These are phyloP conservation scores for Ephestia elutella DNA, from an alignment of 1,140 invertebrate genomes.

Conservation along the genomic window DNA sequence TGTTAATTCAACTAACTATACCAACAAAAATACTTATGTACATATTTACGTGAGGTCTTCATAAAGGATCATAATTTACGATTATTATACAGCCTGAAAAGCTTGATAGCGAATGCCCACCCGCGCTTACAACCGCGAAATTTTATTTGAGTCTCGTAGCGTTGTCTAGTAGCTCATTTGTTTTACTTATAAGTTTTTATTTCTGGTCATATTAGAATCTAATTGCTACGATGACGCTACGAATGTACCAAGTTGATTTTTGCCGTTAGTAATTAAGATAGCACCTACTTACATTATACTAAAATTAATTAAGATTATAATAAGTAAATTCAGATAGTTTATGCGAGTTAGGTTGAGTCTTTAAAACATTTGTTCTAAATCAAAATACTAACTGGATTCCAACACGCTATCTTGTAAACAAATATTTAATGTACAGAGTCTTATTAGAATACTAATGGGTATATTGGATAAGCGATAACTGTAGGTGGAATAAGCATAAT, in stretches of 20 bases:
- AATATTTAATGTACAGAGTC: slow-evolving; percentile 6
- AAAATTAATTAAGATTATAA: no score
- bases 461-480: slow-evolving; percentile 11
- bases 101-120: slow-evolving; percentile 43
- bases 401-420: not conserved
- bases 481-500: slow-evolving; percentile 26
- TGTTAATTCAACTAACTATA: slow-evolving; percentile 11
- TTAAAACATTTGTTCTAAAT: not conserved
- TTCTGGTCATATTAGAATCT: no score
- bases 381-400: not conserved
- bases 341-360: no score
- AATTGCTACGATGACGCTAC: not conserved
- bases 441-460: slow-evolving; percentile 20
- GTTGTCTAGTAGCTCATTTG: not conserved
- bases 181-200: no score
- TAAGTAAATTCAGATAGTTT: no score
- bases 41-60: not conserved
- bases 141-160: not conserved
- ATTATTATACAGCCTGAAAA: slow-evolving; percentile 3
- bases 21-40: slow-evolving; percentile 26
- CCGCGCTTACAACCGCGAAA: slow-evolving; percentile 35
- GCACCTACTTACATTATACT: not conserved
- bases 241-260: not conserved
- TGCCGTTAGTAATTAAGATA: not conserved
- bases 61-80: not conserved